phyloP scores from a whole-genome alignment of 2,888 invertebrate species.

The Ametastegia equiseti region DNA sequence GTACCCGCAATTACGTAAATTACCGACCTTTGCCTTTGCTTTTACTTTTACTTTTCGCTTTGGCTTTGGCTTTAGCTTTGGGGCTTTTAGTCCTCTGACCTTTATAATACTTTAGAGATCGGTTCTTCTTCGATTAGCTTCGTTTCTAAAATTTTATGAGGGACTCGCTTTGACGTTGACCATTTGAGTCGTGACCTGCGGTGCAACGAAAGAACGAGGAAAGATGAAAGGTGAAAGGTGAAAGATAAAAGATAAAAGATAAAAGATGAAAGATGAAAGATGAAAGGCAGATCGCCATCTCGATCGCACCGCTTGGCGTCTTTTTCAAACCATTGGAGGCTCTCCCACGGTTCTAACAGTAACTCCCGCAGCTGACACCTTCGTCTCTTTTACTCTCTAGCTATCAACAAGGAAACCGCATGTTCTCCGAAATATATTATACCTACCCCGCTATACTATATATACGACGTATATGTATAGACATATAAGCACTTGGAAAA shows the following conservation, averaged over 20 bases:
- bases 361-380: constrained; percentile 40
- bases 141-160: neutral
- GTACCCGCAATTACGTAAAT: constrained; percentile 23
- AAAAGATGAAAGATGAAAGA: neutral
- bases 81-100: neutral
- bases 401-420: neutral
- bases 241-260: neutral
- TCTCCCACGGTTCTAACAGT: constrained; percentile 48
- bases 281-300: constrained; percentile 10
- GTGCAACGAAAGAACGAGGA: neutral
- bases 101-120: neutral
- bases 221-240: neutral
- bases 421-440: constrained; percentile 7
- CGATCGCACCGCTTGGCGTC: neutral
- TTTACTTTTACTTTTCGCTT: too few species aligned
- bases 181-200: neutral
- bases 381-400: constrained; percentile 20
- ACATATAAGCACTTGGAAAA: too few species aligned
- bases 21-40: too few species aligned
- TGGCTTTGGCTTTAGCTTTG: neutral
- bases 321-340: neutral
- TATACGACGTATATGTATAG: neutral
- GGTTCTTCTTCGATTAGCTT: neutral
- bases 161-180: neutral
- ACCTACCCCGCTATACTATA: neutral